phyloP scores from a whole-genome alignment of 2,797 vertebrate genomes.

The Choloepus didactylus region DNA sequence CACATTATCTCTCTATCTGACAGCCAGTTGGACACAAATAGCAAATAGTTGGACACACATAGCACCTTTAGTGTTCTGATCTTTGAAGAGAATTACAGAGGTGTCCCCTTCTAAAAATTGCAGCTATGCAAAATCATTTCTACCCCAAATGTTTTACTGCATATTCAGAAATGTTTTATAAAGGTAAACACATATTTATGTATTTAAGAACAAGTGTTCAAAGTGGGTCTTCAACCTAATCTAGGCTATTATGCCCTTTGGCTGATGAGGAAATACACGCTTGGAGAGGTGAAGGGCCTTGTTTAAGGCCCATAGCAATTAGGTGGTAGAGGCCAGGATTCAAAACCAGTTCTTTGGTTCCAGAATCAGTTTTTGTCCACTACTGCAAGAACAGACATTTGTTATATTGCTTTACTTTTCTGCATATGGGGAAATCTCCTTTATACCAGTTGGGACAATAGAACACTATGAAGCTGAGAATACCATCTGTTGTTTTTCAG shows the following conservation, averaged over 20 bases:
- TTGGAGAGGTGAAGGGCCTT: background rate
- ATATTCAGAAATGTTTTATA: conserved; percentile 7
- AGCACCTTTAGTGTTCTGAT: conserved; percentile 19
- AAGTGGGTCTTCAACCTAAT: conserved; percentile 31
- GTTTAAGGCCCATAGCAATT: background rate
- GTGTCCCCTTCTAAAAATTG: background rate
- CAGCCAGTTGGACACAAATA: conserved; percentile 64
- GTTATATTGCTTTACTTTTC: background rate
- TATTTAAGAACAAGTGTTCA: background rate
- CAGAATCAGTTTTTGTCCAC: background rate
- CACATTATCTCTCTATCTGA: conserved; percentile 60
- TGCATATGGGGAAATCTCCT: background rate
- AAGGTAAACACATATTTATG: background rate
- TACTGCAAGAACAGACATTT: background rate
- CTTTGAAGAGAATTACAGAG: conserved; percentile 42
- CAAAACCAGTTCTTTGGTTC: background rate
- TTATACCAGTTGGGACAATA: background rate
- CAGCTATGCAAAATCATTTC: conserved; percentile 19
- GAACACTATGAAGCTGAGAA: background rate
- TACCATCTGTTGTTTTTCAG: background rate
- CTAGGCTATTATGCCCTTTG: background rate
- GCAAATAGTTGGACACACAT: background rate
- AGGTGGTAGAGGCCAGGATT: background rate
- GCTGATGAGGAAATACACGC: background rate
- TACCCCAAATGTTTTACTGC: conserved; percentile 52